These are phyloP conservation scores for Neosilurus mollespiculum DNA, from an alignment of 2,797 vertebrate species.

Conservation along the genomic window DNA sequence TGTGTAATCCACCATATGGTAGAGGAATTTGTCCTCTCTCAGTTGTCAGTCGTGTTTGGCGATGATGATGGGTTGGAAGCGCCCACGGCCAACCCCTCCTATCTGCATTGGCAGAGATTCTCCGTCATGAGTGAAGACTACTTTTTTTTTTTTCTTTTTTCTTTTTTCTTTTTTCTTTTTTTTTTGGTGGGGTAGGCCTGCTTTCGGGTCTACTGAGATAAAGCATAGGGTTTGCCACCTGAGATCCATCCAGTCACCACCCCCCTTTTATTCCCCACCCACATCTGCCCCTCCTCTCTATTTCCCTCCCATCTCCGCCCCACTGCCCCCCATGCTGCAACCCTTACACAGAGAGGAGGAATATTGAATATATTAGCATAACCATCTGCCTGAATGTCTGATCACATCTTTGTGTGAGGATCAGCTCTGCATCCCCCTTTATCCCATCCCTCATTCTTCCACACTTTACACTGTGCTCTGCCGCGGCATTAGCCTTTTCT, in stretches of 20 bases:
- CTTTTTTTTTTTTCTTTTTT: constrained; percentile 24
- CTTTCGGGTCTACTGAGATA: constrained; percentile 32
- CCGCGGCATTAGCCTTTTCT: constrained; percentile 27
- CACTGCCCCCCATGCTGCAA: constrained; percentile 33
- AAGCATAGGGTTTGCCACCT: constrained; percentile 34
- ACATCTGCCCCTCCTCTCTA: constrained; percentile 15
- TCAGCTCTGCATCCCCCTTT: constrained; percentile 47
- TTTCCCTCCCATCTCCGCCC: constrained; percentile 31
- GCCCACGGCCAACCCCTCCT: constrained; percentile 44
- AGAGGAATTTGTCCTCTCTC: constrained; percentile 50
- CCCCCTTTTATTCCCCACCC: constrained; percentile 23
- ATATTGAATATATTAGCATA: constrained; percentile 64
- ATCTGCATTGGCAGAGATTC: constrained; percentile 34
- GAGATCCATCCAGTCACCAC: constrained; percentile 24
- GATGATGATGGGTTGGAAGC: constrained; percentile 39
- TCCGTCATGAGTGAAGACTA: constrained; percentile 22
- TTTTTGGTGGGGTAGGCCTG: neutral
- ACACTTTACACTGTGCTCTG: constrained; percentile 37
- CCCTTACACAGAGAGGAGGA: constrained; percentile 44
- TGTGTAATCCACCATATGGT: constrained; percentile 56
- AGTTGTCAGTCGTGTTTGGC: constrained; percentile 49
- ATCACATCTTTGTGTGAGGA: constrained; percentile 60
- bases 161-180: too few relatives aligned
- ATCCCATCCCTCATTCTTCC: constrained; percentile 44
- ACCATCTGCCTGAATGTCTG: constrained; percentile 58